A percentile compares a stretch with the other conserved stretches of the same genome.
These are phyloP conservation scores for Colletes gigas DNA, from an alignment of 1,140 invertebrate genomes.

Conservation along the genomic window DNA sequence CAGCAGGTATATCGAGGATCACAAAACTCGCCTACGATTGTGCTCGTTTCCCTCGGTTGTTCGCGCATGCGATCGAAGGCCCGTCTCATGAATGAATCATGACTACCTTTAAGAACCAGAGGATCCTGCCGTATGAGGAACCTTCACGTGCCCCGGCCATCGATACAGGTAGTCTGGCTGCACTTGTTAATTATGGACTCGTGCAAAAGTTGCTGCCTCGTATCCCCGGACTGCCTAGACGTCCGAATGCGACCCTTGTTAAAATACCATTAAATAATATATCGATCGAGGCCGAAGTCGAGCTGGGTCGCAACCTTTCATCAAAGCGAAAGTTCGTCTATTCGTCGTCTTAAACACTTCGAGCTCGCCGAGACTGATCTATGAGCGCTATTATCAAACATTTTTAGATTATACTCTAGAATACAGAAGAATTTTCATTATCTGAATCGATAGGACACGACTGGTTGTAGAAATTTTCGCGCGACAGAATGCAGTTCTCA, in stretches of 20 bases:
- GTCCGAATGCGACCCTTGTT: conserved; percentile 62
- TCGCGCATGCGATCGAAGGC: conserved; percentile 32
- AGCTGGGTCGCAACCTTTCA: conserved; percentile 27
- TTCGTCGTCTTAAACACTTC: not conserved
- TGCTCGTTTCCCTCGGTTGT: conserved; percentile 38
- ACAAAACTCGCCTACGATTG: conserved; percentile 32
- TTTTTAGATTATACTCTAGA: too few relatives aligned
- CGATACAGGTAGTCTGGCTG: conserved; percentile 48
- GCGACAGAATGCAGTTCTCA: too few relatives aligned
- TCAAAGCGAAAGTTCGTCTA: conserved; percentile 38
- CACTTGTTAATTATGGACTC: conserved; percentile 59
- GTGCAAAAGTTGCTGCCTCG: conserved; percentile 20
- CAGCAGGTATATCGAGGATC: conserved; percentile 11
- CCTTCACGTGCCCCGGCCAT: conserved; percentile 34
- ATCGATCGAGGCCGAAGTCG: conserved; percentile 22
- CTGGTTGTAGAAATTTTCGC: too few relatives aligned
- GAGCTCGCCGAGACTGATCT: not conserved
- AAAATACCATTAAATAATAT: conserved; percentile 61
- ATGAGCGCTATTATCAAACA: too few relatives aligned
- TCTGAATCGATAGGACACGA: too few relatives aligned
- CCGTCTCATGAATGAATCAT: conserved; percentile 60
- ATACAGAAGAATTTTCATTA: too few relatives aligned
- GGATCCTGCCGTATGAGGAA: conserved; percentile 46
- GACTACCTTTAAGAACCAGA: conserved; percentile 51
- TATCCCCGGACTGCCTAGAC: not conserved